Conservation (phyloP, 2,888 invertebrate species). For the Pherbina coryleti region DNA sequence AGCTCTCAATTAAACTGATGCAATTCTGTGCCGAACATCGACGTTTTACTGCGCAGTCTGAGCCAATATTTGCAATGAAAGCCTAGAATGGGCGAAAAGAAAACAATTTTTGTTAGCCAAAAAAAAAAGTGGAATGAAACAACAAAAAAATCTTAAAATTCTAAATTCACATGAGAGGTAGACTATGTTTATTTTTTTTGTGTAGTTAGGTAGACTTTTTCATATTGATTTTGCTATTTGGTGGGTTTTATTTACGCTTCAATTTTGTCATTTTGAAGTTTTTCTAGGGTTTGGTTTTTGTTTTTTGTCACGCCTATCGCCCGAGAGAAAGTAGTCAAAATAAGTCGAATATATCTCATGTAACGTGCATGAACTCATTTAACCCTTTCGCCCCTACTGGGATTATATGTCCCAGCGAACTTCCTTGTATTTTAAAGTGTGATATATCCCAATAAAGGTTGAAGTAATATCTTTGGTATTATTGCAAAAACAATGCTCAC, state of each 20-base stretch:
- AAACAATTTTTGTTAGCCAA: background rate
- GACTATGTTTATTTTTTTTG: too few species aligned
- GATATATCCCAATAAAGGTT: too few species aligned
- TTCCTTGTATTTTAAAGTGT: too few species aligned
- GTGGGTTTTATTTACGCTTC: constrained; percentile 20
- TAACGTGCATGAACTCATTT: background rate
- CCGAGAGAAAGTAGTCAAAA: background rate
- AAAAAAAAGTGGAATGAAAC: background rate
- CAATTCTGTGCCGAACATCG: constrained; percentile 87
- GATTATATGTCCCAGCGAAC: too few species aligned
- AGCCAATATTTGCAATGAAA: constrained; percentile 68
- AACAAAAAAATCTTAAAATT: constrained; percentile 17
- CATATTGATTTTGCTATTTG: background rate
- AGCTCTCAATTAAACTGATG: constrained; percentile 83
- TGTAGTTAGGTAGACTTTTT: constrained; percentile 12
- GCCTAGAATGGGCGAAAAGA: constrained; percentile 55
- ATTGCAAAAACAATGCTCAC: too few species aligned
- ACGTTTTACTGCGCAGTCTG: constrained; percentile 79
- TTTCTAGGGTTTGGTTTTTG: constrained; percentile 10
- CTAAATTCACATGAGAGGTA: background rate
- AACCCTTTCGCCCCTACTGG: too few species aligned
- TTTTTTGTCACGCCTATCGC: background rate
- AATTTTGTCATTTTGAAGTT: constrained; percentile 11
- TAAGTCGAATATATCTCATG: too few species aligned
- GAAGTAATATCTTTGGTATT: too few species aligned